These are phyloP conservation scores for Drosophila atroscutellata DNA, from an alignment of 2,888 invertebrate species.

Conservation along the genomic window DNA sequence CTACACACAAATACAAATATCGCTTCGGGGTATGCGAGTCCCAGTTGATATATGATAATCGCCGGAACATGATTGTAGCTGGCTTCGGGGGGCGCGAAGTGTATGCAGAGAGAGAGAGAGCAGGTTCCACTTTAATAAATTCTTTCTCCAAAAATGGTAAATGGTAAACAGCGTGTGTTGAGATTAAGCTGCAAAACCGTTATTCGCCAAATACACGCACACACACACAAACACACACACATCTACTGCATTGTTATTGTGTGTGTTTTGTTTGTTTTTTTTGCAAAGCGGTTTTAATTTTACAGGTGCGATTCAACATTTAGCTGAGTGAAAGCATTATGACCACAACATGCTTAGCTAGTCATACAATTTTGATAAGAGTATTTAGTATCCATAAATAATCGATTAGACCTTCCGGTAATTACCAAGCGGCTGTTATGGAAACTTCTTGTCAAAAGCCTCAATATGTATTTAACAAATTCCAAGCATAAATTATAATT, in stretches of 20 bases:
- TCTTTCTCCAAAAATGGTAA: constrained; percentile 23
- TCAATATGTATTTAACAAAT: neutral
- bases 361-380: neutral
- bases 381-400: neutral
- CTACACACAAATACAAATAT: constrained; percentile 13
- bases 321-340: constrained; percentile 7
- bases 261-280: constrained; percentile 26
- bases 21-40: constrained; percentile 26
- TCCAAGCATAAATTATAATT: neutral
- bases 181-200: constrained; percentile 35
- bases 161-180: constrained; percentile 34
- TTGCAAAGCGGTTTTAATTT: constrained; percentile 29
- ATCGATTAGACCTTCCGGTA: neutral
- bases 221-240: neutral
- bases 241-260: constrained; percentile 10
- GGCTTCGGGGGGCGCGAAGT: neutral
- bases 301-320: constrained; percentile 33
- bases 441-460: neutral
- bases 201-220: constrained; percentile 16
- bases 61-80: constrained; percentile 46
- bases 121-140: constrained; percentile 56
- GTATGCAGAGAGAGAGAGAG: neutral
- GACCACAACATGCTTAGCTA: neutral
- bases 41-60: constrained; percentile 68
- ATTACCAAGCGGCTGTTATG: neutral